A percentile compares a stretch with the other conserved stretches of the same genome.
phyloP scores from a whole-genome alignment of 2,888 invertebrate genomes.

The Lithophane socia region DNA sequence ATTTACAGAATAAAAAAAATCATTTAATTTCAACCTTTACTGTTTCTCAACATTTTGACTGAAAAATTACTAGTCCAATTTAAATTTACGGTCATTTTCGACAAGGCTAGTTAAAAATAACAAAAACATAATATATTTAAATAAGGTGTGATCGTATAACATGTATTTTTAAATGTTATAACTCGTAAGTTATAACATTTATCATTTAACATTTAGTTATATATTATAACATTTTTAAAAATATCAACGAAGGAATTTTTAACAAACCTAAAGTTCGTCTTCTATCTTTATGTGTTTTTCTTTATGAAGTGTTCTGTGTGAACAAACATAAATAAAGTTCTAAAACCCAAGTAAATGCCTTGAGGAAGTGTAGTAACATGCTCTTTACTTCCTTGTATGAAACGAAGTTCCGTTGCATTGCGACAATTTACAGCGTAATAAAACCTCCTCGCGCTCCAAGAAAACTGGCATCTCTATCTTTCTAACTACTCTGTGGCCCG shows the following conservation, averaged over 20 bases:
- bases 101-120: not conserved
- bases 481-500: conserved; percentile 39
- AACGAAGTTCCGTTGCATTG: not conserved
- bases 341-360: not conserved
- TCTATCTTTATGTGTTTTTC: not conserved
- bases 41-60: not conserved
- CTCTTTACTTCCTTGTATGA: not conserved
- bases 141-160: not conserved
- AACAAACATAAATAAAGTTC: not conserved
- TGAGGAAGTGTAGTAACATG: not conserved
- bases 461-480: conserved; percentile 20
- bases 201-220: too few relatives aligned
- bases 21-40: too few relatives aligned
- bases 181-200: too few relatives aligned
- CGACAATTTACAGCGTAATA: conserved; percentile 7
- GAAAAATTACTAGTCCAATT: not conserved
- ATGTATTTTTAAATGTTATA: too few relatives aligned
- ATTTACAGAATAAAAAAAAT: too few relatives aligned
- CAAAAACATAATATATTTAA: too few relatives aligned
- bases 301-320: not conserved
- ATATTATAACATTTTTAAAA: too few relatives aligned
- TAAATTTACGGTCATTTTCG: not conserved
- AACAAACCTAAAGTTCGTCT: too few relatives aligned
- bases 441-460: conserved; percentile 5
- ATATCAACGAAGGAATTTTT: too few relatives aligned